Percentiles rank a stretch among this genome's conserved stretches.
Evolutionary conservation across 37 sponge, comb jelly and placozoan genomes (phyloP).

Genomic region (Hormiphora californensis): DNA sequence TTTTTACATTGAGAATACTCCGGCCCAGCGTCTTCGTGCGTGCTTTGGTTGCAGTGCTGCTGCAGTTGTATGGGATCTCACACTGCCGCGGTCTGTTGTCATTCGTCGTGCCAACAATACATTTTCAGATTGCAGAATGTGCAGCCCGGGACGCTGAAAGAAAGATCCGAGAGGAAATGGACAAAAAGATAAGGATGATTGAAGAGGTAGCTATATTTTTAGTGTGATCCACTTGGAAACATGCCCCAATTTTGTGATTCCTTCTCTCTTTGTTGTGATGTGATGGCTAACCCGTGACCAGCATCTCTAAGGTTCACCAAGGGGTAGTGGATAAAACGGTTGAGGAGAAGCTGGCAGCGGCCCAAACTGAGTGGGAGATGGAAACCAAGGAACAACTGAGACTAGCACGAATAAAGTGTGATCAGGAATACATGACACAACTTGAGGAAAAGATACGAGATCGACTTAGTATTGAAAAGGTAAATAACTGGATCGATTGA

Average conservation of each 20-base stretch:
- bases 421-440: neutral
- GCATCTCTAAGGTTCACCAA: neutral
- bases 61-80: no score
- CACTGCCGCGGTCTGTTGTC: no score
- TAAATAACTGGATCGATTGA: no score
- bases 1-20: neutral
- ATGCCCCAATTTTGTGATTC: no score
- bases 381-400: neutral
- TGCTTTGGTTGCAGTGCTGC: no score
- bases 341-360: neutral
- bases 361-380: neutral
- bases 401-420: neutral
- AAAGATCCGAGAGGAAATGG: neutral
- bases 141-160: neutral
- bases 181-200: neutral
- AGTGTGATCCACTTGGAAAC: no score
- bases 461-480: no score
- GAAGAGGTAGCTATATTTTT: slow-evolving; percentile 22
- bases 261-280: neutral
- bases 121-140: slow-evolving; percentile 9
- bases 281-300: neutral
- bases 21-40: neutral
- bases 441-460: no score
- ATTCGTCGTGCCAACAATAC: no score
- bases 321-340: neutral